These are phyloP conservation scores for Ochropleura plecta DNA, from an alignment of 2,888 invertebrate genomes.

Conservation along the genomic window DNA sequence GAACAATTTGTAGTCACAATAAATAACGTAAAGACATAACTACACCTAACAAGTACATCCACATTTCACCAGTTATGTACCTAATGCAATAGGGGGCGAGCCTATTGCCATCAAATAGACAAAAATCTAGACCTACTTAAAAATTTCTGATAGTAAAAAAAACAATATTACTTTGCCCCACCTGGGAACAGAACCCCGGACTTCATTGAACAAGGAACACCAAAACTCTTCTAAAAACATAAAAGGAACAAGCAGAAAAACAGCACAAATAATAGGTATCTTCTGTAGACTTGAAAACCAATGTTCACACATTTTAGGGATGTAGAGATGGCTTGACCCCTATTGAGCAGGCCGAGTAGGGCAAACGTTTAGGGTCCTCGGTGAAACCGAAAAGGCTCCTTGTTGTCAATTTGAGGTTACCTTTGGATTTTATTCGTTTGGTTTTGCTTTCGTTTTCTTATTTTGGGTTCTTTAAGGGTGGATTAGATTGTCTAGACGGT, in stretches of 20 bases:
- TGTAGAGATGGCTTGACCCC: slow-evolving; percentile 34
- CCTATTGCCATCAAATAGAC: too few relatives aligned
- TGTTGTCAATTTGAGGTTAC: slow-evolving; percentile 60
- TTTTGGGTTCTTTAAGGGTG: slow-evolving; percentile 27
- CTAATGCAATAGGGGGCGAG: too few relatives aligned
- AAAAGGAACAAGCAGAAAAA: neutral
- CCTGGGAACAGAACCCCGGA: too few relatives aligned
- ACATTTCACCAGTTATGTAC: too few relatives aligned
- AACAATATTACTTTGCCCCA: too few relatives aligned
- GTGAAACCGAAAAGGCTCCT: slow-evolving; percentile 50
- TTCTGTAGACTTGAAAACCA: neutral
- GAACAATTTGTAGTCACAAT: neutral
- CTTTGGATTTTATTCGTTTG: slow-evolving; percentile 48
- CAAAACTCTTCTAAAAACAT: neutral
- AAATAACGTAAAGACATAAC: too few relatives aligned
- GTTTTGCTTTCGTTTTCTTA: slow-evolving; percentile 36
- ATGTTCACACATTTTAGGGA: slow-evolving; percentile 49
- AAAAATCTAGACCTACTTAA: too few relatives aligned
- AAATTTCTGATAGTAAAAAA: too few relatives aligned
- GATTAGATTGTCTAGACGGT: slow-evolving; percentile 12
- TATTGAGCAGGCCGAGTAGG: slow-evolving; percentile 32
- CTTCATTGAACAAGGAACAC: too few relatives aligned
- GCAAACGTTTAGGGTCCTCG: slow-evolving; percentile 40
- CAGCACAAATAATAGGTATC: slow-evolving; percentile 9
- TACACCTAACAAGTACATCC: too few relatives aligned